Evolutionary conservation across 2,113 vertebrate genomes (phyloP).

Genomic region (Amphiprion percula): DNA sequence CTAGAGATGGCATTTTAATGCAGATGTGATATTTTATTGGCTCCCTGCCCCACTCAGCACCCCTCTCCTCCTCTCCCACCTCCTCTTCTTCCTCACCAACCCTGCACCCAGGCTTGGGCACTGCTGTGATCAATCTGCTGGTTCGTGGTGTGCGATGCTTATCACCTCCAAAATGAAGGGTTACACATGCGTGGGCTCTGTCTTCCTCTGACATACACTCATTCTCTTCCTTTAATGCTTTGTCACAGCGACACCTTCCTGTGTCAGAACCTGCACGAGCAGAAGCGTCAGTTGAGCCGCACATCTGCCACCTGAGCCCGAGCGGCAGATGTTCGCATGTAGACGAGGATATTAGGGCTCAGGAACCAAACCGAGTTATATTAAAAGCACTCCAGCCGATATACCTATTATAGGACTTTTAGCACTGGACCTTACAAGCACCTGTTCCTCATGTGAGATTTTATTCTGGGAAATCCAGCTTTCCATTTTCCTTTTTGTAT

Average conservation of each 20-base stretch:
- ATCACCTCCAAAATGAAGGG: constrained; percentile 52
- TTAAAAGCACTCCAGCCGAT: constrained; percentile 43
- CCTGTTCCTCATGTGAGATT: not conserved
- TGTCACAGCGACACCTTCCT: constrained; percentile 46
- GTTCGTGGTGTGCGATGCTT: constrained; percentile 63
- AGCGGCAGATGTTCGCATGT: constrained; percentile 42
- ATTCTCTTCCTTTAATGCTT: constrained; percentile 45
- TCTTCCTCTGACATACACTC: constrained; percentile 52
- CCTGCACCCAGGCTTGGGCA: constrained; percentile 31
- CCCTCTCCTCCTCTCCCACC: not conserved
- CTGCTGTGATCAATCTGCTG: constrained; percentile 66
- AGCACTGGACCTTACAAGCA: not conserved
- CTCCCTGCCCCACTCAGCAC: constrained; percentile 24
- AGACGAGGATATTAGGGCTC: constrained; percentile 10
- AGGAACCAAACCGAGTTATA: constrained; percentile 37
- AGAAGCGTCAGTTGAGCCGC: constrained; percentile 29
- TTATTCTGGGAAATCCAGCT: not conserved
- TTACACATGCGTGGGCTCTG: constrained; percentile 39
- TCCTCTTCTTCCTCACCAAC: constrained; percentile 1
- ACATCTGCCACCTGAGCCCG: constrained; percentile 38
- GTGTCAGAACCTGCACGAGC: constrained; percentile 36
- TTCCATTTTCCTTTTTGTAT: not conserved
- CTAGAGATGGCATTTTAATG: constrained; percentile 82
- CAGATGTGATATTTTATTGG: constrained; percentile 81
- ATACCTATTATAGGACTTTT: constrained; percentile 27